phyloP scores from a whole-genome alignment of 2,888 invertebrate species.

The Antheraea yamamai region DNA sequence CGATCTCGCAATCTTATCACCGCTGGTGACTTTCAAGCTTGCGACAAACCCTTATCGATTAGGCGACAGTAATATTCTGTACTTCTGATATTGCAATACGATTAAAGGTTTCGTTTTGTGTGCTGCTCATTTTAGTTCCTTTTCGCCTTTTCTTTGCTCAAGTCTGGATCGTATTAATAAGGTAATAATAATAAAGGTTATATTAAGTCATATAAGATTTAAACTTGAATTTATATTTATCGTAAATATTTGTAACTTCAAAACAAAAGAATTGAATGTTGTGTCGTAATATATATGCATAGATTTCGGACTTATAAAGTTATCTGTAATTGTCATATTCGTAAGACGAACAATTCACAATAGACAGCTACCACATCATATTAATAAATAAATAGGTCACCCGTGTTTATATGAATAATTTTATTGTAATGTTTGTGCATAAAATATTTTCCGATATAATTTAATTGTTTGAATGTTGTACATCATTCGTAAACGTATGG shows the following conservation, averaged over 20 bases:
- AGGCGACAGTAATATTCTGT: background rate
- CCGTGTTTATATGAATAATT: conserved; percentile 2
- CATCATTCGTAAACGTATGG: too few relatives aligned
- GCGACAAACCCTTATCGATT: background rate
- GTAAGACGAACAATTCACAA: background rate
- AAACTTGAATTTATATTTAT: too few relatives aligned
- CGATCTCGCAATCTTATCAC: background rate
- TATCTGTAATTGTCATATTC: background rate
- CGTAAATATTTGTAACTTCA: too few relatives aligned
- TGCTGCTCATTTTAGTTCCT: too few relatives aligned
- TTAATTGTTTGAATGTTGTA: background rate
- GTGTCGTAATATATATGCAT: too few relatives aligned
- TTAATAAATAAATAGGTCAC: conserved; percentile 1
- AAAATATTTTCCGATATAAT: background rate
- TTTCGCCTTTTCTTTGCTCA: too few relatives aligned
- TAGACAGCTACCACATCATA: background rate
- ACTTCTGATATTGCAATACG: too few relatives aligned
- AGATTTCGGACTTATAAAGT: background rate
- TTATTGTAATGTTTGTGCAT: background rate
- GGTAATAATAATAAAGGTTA: too few relatives aligned
- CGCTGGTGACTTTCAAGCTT: background rate
- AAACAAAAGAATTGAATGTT: too few relatives aligned
- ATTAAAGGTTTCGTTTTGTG: too few relatives aligned
- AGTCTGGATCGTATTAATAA: too few relatives aligned
- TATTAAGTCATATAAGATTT: too few relatives aligned